A percentile compares a stretch with the other conserved stretches of the same genome.
phyloP scores from a whole-genome alignment of 2,888 invertebrate species.

The Invenusta paracnida region DNA sequence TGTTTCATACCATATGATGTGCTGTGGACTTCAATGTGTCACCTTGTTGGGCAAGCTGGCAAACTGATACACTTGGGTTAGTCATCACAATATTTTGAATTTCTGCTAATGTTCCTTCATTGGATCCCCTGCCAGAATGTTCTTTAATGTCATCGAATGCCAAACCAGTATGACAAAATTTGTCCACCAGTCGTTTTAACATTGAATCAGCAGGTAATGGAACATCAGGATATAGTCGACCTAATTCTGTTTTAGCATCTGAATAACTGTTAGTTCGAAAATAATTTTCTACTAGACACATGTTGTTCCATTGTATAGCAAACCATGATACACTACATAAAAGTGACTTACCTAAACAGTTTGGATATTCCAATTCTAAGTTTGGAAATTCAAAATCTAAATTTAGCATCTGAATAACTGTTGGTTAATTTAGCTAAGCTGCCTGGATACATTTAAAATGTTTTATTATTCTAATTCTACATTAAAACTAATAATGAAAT shows the following conservation, averaged over 20 bases:
- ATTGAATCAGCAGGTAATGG: not conserved
- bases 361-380: too few relatives aligned
- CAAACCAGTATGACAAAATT: not conserved
- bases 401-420: not conserved
- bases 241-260: not conserved
- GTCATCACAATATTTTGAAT: not conserved
- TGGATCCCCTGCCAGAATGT: not conserved
- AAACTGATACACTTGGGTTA: not conserved
- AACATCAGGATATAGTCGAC: not conserved
- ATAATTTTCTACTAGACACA: not conserved
- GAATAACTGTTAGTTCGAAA: not conserved
- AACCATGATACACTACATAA: not conserved
- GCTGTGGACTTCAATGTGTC: not conserved
- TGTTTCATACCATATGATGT: not conserved
- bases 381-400: not conserved
- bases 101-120: not conserved
- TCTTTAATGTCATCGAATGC: not conserved
- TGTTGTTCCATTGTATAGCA: not conserved
- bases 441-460: not conserved
- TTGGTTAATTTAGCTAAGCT: too few relatives aligned
- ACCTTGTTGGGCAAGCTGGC: not conserved
- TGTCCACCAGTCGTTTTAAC: not conserved
- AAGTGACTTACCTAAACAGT: too few relatives aligned
- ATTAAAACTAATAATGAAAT: not conserved
- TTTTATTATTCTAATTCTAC: not conserved